phyloP scores from a whole-genome alignment of 2,113 vertebrate genomes.

The Myodes glareolus region DNA sequence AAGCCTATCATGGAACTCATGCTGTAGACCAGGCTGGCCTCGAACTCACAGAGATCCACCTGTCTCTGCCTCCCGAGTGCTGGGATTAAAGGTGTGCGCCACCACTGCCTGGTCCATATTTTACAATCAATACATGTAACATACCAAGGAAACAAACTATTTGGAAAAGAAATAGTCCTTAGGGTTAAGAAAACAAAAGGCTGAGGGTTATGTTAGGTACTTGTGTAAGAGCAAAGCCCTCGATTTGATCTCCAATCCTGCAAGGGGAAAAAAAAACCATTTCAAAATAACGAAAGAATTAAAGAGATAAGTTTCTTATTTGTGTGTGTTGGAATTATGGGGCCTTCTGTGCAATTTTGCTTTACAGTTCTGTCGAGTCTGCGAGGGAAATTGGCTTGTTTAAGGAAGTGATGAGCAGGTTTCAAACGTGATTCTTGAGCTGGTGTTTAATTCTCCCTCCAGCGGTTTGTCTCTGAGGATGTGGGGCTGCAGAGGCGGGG shows the following conservation, averaged over 20 bases:
- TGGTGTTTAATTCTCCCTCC: background rate
- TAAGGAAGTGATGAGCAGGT: background rate
- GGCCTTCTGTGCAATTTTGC: background rate
- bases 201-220: background rate
- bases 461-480: background rate
- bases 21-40: too few species aligned
- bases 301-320: background rate
- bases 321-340: background rate
- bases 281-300: background rate
- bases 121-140: background rate
- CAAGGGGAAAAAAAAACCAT: background rate
- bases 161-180: constrained; percentile 42
- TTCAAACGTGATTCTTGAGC: background rate
- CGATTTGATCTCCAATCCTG: background rate
- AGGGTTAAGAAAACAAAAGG: background rate
- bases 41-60: too few species aligned
- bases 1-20: too few species aligned
- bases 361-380: background rate
- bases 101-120: background rate
- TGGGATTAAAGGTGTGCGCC: too few species aligned
- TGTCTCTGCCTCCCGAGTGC: too few species aligned
- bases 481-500: background rate
- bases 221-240: background rate
- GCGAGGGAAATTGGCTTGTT: background rate
- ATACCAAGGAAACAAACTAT: background rate